phyloP scores from a whole-genome alignment of 2,113 vertebrate genomes.

The Dermatemys mawii region DNA sequence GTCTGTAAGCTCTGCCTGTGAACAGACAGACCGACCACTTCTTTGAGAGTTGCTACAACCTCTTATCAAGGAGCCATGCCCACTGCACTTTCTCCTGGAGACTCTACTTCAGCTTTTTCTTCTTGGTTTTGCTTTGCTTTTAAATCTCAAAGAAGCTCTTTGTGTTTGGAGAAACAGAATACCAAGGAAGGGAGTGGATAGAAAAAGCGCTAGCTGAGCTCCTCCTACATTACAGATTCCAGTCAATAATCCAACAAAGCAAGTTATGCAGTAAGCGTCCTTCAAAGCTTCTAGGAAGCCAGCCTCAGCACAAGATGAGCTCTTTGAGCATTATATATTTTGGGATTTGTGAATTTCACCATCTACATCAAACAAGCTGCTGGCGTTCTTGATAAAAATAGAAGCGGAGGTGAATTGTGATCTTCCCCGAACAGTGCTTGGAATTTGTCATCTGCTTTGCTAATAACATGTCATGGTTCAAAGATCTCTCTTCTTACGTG shows the following conservation, averaged over 20 bases:
- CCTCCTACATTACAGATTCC: neutral
- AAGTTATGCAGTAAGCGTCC: neutral
- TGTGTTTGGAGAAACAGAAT: neutral
- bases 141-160: neutral
- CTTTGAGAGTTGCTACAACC: neutral
- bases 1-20: neutral
- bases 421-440: neutral
- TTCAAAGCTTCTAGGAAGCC: neutral
- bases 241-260: neutral
- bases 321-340: neutral
- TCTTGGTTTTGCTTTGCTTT: neutral
- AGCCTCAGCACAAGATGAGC: neutral
- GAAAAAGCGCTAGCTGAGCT: neutral
- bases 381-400: neutral
- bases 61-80: neutral
- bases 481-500: neutral
- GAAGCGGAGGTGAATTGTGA: neutral
- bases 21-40: neutral
- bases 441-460: neutral
- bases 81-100: neutral
- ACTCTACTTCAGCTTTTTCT: neutral
- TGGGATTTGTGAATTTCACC: neutral
- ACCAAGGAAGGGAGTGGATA: neutral
- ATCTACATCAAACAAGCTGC: neutral
- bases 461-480: fast-evolving